These are phyloP conservation scores for Leucophenga maculata DNA, from an alignment of 2,888 invertebrate genomes.

Conservation along the genomic window DNA sequence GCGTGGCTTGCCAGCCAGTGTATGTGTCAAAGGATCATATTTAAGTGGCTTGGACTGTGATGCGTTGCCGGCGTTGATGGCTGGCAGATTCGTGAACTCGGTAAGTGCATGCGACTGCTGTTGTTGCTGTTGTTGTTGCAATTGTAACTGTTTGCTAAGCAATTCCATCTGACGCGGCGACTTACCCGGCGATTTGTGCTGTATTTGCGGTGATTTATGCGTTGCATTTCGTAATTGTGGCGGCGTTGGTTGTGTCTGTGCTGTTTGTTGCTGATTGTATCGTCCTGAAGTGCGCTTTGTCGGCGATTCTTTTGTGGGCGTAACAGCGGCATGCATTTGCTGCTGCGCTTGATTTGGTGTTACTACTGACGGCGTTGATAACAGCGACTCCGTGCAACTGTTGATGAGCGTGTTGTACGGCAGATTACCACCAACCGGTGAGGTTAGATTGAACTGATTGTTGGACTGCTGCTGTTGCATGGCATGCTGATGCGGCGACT, in stretches of 20 bases:
- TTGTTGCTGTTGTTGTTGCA: slow-evolving; percentile 36
- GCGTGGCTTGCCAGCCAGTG: slow-evolving; percentile 65
- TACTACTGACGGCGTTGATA: slow-evolving; percentile 45
- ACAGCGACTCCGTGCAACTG: slow-evolving; percentile 53
- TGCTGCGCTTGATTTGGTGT: slow-evolving; percentile 25
- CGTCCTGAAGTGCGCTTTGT: slow-evolving; percentile 63
- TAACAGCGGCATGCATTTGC: slow-evolving; percentile 28
- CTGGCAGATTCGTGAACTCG: slow-evolving; percentile 63
- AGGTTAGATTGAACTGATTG: slow-evolving; percentile 52
- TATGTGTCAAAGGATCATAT: slow-evolving; percentile 65
- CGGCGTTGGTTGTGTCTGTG: slow-evolving; percentile 34
- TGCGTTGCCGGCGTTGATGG: background rate
- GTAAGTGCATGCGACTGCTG: slow-evolving; percentile 39
- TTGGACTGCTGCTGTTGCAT: slow-evolving; percentile 41
- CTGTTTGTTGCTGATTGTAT: slow-evolving; percentile 58
- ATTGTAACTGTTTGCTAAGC: slow-evolving; percentile 56
- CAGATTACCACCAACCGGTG: slow-evolving; percentile 49
- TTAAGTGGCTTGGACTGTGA: slow-evolving; percentile 43
- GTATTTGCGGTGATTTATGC: slow-evolving; percentile 76
- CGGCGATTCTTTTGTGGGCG: slow-evolving; percentile 57
- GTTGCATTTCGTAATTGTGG: slow-evolving; percentile 44
- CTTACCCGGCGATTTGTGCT: slow-evolving; percentile 79
- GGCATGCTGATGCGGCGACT: slow-evolving; percentile 53
- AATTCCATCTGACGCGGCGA: slow-evolving; percentile 78
- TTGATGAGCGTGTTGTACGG: slow-evolving; percentile 54